Evolutionary conservation across 1,140 invertebrate genomes (phyloP), one percentile per base, ranked within the genome.

Genomic region (Trachymyrmex septentrionalis): DNA sequence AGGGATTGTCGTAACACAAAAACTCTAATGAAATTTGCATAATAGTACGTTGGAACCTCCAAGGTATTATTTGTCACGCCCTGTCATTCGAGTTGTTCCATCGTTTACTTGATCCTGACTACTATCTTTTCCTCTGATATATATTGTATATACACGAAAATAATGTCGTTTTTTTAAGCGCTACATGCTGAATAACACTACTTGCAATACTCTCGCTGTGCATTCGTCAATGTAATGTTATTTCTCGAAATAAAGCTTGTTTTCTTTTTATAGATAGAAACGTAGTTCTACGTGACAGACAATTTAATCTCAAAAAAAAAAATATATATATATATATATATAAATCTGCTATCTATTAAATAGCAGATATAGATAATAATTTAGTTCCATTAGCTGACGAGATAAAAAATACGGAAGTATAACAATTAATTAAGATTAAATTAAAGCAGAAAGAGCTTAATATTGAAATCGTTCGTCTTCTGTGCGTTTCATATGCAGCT

Each of bases 1-100:
- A 73, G 55, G 73, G 88, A 69, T 63, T 57, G 21, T 44, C 71
- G 78, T 59, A 69, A 77, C 72, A 71, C 85, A 87, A 92, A 89
- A 89, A 82, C 89, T 87, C 84, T 92, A 92, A 91, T 92, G 91
- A 92, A 92, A 92, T 92, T 92, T 92, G 85, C 91, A 92, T 92
- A 91, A 92, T 90, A 91, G 88, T 76, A 85, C 57, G 72, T 34
- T n/a, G n/a, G 86, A 73, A 87, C 50, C 90, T 86, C 73, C 81
- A 66, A 91, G 87, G 84, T 71, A 64, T 86, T 86, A 92, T 92
- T 86, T 86, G 86, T 92, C 91, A 92, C 67, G 86, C 24, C 59
- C 86, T 86, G 80, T 91, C 91, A 86, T 91, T 69, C 27, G 59
- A 44, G 48, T 34, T 63, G 57, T 78, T 86, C 76, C 87, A 80